Conservation (phyloP, 2,797 vertebrate species). For the Phataginus tetradactyla region DNA sequence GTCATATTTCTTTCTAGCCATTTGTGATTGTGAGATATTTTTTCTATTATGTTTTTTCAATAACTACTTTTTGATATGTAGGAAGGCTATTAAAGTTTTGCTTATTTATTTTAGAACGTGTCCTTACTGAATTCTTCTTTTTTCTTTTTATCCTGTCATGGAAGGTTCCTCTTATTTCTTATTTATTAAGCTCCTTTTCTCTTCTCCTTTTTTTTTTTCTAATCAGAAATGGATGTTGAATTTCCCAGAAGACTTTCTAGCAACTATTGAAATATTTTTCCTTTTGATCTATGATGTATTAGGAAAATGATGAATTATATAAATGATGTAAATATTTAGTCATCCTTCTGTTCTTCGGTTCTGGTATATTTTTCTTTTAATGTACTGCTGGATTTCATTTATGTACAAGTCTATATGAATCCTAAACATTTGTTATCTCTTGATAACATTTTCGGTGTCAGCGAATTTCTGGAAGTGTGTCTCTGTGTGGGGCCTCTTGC, state of each 20-base stretch:
- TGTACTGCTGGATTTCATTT: neutral
- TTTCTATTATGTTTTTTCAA: neutral
- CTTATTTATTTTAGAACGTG: neutral
- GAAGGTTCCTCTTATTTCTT: neutral
- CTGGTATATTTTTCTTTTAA: neutral
- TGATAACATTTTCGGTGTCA: neutral
- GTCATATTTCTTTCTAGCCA: neutral
- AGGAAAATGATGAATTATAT: neutral
- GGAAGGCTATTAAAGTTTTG: neutral
- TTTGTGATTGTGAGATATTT: neutral
- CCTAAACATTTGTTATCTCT: neutral
- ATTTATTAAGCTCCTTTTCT: neutral
- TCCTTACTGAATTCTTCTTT: neutral
- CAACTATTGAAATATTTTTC: neutral
- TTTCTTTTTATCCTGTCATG: neutral
- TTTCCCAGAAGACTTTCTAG: neutral
- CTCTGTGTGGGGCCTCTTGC: neutral
- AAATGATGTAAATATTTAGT: neutral
- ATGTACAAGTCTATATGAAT: neutral
- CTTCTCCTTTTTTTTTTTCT: neutral
- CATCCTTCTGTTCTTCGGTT: neutral
- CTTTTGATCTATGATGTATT: constrained; percentile 32
- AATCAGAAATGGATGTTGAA: neutral
- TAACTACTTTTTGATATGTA: neutral
- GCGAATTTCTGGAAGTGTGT: neutral